A percentile compares a stretch with the other conserved stretches of the same genome.
These are phyloP conservation scores for Psittacula cyanocephala DNA, from an alignment of 2,113 vertebrate genomes.

Conservation along the genomic window DNA sequence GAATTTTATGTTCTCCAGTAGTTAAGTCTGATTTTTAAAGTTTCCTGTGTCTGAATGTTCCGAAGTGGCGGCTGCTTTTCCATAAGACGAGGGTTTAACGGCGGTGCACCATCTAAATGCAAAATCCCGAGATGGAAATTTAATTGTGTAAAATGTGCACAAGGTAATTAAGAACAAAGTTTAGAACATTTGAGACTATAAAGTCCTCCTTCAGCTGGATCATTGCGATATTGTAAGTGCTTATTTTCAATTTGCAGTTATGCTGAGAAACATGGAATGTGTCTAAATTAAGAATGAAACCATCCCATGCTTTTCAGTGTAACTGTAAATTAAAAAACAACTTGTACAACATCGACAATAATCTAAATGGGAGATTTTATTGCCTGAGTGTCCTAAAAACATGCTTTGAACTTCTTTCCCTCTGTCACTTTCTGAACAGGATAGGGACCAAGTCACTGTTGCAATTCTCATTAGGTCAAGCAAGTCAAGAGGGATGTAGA, in stretches of 20 bases:
- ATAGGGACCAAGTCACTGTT: neutral
- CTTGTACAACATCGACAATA: neutral
- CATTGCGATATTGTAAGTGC: slow-evolving; percentile 51
- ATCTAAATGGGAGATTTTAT: slow-evolving; percentile 9
- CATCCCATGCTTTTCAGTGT: neutral
- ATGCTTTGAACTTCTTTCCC: neutral
- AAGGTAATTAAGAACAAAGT: slow-evolving; percentile 80
- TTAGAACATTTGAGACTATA: slow-evolving; percentile 72
- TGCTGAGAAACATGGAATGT: slow-evolving; percentile 68
- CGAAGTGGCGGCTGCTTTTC: slow-evolving; percentile 3
- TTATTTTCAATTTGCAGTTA: slow-evolving; percentile 80
- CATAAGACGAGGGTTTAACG: slow-evolving; percentile 62
- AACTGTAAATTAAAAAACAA: slow-evolving; percentile 68
- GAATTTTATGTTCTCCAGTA: slow-evolving; percentile 76
- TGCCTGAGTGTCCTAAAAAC: slow-evolving; percentile 27
- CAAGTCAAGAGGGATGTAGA: neutral
- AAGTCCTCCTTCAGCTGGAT: slow-evolving; percentile 70
- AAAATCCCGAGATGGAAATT: slow-evolving; percentile 76
- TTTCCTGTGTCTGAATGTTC: slow-evolving; percentile 55
- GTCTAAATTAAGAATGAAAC: slow-evolving; percentile 63
- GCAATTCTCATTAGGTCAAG: neutral
- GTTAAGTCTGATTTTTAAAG: slow-evolving; percentile 73
- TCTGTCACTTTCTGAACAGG: neutral
- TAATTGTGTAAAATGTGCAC: slow-evolving; percentile 75
- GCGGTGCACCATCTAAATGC: slow-evolving; percentile 69